Conservation (phyloP, 2,888 invertebrate genomes). For the Ernsta delagoae region DNA sequence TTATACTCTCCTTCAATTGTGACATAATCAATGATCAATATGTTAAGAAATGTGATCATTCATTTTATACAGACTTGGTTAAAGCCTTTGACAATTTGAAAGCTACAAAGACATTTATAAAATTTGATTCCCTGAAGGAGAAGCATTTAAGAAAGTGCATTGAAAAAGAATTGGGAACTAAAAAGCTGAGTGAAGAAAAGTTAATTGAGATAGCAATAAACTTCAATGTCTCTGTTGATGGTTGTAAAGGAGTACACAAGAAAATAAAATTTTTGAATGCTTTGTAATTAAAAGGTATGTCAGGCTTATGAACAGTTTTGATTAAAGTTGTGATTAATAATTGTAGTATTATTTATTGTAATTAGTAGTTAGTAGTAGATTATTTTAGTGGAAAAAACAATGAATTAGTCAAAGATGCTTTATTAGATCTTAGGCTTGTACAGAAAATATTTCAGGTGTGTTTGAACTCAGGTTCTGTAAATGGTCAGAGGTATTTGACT, state of each 20-base stretch:
- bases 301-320: conserved; percentile 9
- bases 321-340: conserved; percentile 33
- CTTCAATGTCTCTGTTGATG: conserved; percentile 71
- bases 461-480: conserved; percentile 9
- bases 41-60: conserved; percentile 56
- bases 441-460: too few species aligned
- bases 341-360: conserved; percentile 37
- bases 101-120: conserved; percentile 57
- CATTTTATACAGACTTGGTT: conserved; percentile 52
- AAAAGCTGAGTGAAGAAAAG: conserved; percentile 47
- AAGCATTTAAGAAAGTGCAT: conserved; percentile 66
- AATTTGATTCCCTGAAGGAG: conserved; percentile 61
- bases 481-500: conserved; percentile 8
- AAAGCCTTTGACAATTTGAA: conserved; percentile 54
- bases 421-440: too few species aligned
- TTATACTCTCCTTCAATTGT: conserved; percentile 73
- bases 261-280: conserved; percentile 69
- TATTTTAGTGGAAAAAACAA: conserved; percentile 9
- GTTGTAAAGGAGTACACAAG: conserved; percentile 76
- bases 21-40: conserved; percentile 52
- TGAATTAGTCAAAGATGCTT: too few species aligned
- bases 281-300: conserved; percentile 42
- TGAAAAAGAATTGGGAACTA: conserved; percentile 56
- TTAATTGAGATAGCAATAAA: conserved; percentile 59
- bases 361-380: conserved; percentile 23